phyloP scores from a whole-genome alignment of 2,797 vertebrate species.

The Limnodromus scolopaceus region DNA sequence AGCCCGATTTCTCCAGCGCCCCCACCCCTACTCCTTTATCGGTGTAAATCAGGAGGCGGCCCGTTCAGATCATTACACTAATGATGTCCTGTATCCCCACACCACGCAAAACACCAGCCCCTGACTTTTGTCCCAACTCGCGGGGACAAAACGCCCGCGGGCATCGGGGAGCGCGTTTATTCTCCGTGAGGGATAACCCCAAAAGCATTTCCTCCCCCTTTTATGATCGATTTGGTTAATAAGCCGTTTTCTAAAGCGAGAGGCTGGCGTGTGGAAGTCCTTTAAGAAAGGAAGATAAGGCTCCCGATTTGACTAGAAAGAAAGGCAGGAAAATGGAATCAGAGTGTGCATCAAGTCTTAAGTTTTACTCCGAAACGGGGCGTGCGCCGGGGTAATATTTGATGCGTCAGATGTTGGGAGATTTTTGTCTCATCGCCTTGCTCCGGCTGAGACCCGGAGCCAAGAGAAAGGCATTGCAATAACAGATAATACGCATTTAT shows the following conservation, averaged over 20 bases:
- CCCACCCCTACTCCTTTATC: accelerated
- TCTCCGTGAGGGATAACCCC: background rate
- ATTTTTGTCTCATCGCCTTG: background rate
- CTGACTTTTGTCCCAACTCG: no score
- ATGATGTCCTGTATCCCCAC: background rate
- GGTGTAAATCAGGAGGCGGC: background rate
- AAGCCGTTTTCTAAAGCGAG: background rate
- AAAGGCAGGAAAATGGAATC: background rate
- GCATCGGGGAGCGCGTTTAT: background rate
- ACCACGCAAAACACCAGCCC: background rate
- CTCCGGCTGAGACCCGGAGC: background rate
- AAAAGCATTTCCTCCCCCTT: background rate
- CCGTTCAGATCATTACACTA: accelerated
- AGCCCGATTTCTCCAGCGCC: background rate
- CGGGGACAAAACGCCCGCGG: background rate
- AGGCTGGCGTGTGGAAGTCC: background rate
- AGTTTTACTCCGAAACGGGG: background rate
- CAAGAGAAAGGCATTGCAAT: background rate
- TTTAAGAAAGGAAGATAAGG: background rate
- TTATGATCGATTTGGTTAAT: background rate
- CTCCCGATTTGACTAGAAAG: background rate
- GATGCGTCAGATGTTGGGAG: background rate
- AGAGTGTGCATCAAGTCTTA: background rate
- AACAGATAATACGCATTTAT: background rate
- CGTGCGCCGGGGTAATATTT: background rate